Evolutionary conservation across 2,797 vertebrate species (phyloP).

Genomic region (Coranthus polyacanthus): DNA sequence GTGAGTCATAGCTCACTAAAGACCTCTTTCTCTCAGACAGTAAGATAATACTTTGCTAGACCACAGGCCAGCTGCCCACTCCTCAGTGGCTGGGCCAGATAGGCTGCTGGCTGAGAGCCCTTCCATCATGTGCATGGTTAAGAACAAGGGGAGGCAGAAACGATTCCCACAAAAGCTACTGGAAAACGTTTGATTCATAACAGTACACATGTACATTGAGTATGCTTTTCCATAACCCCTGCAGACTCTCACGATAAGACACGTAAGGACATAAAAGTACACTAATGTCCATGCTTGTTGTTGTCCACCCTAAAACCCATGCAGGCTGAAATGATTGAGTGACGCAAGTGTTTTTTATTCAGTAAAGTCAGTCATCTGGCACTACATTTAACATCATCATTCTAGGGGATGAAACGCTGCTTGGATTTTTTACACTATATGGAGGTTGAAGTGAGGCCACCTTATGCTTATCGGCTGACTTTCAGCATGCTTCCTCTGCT

Average conservation of each 20-base stretch:
- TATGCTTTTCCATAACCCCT: slow-evolving; percentile 25
- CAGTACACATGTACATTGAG: slow-evolving; percentile 30
- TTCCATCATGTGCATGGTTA: slow-evolving; percentile 45
- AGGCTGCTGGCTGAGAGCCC: slow-evolving; percentile 49
- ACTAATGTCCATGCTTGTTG: background rate
- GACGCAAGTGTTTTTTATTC: slow-evolving; percentile 2
- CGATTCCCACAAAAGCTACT: slow-evolving; percentile 34
- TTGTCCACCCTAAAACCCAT: background rate
- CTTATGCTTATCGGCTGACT: slow-evolving; percentile 29
- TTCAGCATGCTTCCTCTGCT: slow-evolving; percentile 42
- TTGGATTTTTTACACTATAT: slow-evolving; percentile 41
- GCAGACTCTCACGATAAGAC: background rate
- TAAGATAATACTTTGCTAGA: slow-evolving; percentile 76
- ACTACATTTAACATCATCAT: slow-evolving; percentile 7
- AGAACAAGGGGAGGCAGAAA: slow-evolving; percentile 34
- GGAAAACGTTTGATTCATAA: slow-evolving; percentile 43
- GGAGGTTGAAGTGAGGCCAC: slow-evolving; percentile 29
- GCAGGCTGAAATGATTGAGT: background rate
- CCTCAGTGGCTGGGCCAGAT: slow-evolving; percentile 44
- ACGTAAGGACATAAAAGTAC: background rate
- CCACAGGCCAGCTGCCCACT: slow-evolving; percentile 72
- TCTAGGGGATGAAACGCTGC: background rate
- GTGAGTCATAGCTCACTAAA: slow-evolving; percentile 64
- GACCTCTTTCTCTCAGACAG: slow-evolving; percentile 61
- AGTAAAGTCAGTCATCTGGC: slow-evolving; percentile 15